Base-by-base conservation (phyloP, 2,888 invertebrate species). In the Scaptomyza tumidula region DNA sequence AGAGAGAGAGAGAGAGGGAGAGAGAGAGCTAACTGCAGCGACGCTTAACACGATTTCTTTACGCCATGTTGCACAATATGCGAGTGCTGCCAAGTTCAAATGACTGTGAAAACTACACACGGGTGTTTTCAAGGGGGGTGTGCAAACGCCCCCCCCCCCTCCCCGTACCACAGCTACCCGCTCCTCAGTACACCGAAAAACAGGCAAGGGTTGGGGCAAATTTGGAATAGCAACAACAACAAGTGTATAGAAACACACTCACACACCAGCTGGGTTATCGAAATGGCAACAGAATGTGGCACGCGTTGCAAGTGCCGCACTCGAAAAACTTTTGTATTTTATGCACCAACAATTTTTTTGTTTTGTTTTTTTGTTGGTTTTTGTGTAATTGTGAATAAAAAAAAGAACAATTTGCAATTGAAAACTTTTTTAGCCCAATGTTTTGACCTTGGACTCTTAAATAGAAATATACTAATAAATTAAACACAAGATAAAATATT, bases 11-110 rank as follows among this genome's bases (percentile, higher is more conserved):
- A 10, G 6, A 29, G 29, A 5, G 29, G 5, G 29, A 29, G 29
- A 29, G 5, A 29, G 62, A 59, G 60, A 59, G 71, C 73, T 71
- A 84, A 80, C 82, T 75, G 83, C 80, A 75, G 58, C 75, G 80
- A 56, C 78, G 83, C 80, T 74, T 86, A 83, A 83, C 76, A 73
- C 76, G 83, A 72, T 75, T 86, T 67, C 78, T 72, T 80, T 74
- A 70, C 75, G 78, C 75, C 69, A 58, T 86, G 83, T 75, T 86
- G 86, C 86, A 86, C 83, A 80, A 82, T 77, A 74, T 71, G 80
- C 73, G 61, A 86, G 67, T 80, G 83, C 80, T 83, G 78, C 73
- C 70, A 80, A 83, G 78, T 83, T 86, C 83, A 83, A 83, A 83
- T 73, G 75, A 70, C 83, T 86, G 83, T 86, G 83, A 86, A 83